phyloP scores from a whole-genome alignment of 2,797 vertebrate species.

The Lithobates pipiens region DNA sequence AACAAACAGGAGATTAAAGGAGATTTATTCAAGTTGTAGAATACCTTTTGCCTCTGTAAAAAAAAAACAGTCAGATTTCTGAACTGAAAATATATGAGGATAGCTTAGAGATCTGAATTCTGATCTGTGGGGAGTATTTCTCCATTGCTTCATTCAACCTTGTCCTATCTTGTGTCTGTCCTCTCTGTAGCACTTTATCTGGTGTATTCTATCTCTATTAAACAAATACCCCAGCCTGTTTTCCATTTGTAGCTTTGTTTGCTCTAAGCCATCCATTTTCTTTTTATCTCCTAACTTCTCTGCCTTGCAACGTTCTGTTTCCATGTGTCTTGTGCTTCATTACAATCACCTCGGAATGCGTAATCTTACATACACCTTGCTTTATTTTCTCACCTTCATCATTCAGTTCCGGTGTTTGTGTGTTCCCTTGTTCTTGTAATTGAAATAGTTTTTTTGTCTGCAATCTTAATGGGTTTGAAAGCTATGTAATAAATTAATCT shows the following conservation, averaged over 20 bases:
- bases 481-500: not conserved
- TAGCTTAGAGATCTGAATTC: not conserved
- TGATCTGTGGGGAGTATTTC: conserved; percentile 37
- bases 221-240: conserved; percentile 48
- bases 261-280: conserved; percentile 57
- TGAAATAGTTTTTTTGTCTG: not conserved
- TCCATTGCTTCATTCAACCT: conserved; percentile 59
- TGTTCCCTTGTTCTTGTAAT: not conserved
- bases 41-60: conserved; percentile 16
- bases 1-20: conserved; percentile 39
- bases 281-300: conserved; percentile 38
- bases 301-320: conserved; percentile 19
- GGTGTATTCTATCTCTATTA: conserved; percentile 56
- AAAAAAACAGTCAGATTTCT: conserved; percentile 28
- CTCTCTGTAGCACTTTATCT: conserved; percentile 52
- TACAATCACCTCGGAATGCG: conserved; percentile 25
- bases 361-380: conserved; percentile 39
- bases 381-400: conserved; percentile 13
- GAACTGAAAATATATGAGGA: conserved; percentile 45
- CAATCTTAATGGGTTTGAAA: not conserved
- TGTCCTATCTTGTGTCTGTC: conserved; percentile 56
- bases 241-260: conserved; percentile 52
- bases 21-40: conserved; percentile 54
- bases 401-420: not conserved
- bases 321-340: conserved; percentile 24